Base-by-base conservation (phyloP, 2,888 invertebrate species). In the Rhingia rostrata region DNA sequence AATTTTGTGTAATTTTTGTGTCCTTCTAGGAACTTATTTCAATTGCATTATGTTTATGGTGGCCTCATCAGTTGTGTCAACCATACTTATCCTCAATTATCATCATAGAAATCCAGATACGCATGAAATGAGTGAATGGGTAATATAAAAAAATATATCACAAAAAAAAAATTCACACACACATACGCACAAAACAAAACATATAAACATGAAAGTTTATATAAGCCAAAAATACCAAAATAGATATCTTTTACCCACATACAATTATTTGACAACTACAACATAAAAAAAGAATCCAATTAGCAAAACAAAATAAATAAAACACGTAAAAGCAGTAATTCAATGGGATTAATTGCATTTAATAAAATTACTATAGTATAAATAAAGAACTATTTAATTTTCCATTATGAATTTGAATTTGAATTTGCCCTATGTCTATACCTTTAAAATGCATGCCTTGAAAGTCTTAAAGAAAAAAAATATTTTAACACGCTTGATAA, bases 31-130 rank as follows among this genome's bases (percentile, higher is more conserved):
- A 92, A 98, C 98, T 88, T 98, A 98, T 93, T 99, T 99, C 94
- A 98, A 98, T 94, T 98, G 98, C 93, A 98, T 98, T 93, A 99
- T 99, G 99, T 97, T 98, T 93, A 98, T 98, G 98, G 98, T 98
- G 93, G 98, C 98, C 89, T 97, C 98, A 90, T 98, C 98, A 88
- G 98, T 99, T 92, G 97, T 98, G 91, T 97, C 98, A 92, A 99
- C 98, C 87, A 98, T 99, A 91, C 95, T 98, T 90, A 98, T 99
- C 92, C 95, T 99, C 90, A 99, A 98, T 93, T 98, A 98, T 93
- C 98, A 99, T 93, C 98, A 98, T 93, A 95, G 98, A 91, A 97
- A 97, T 92, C 95, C 98, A 89, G 98, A 98, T 92, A 98, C 98
- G 88, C 98, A 98, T 93, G 96, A 96, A 93, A 98, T 99, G 97